These are phyloP conservation scores for Opisthocomus hoazin DNA, from an alignment of 2,113 vertebrate genomes.

Conservation along the genomic window DNA sequence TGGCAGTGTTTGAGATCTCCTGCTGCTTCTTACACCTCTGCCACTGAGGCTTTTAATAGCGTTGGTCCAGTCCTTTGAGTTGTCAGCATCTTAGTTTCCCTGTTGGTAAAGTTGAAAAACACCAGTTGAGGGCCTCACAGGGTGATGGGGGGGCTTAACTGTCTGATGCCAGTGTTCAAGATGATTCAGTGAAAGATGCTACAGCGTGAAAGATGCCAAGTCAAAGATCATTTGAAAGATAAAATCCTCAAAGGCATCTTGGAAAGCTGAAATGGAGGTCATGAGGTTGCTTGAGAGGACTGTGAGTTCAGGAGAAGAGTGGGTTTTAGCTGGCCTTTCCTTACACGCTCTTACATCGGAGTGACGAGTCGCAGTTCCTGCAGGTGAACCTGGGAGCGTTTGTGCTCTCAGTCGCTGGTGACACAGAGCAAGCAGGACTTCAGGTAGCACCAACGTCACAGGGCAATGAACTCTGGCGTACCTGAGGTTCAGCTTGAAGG, in stretches of 20 bases:
- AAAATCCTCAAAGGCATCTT: neutral
- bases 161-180: neutral
- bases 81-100: neutral
- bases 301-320: neutral
- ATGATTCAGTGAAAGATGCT: neutral
- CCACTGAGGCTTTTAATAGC: neutral
- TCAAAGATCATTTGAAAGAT: neutral
- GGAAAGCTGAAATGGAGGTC: neutral
- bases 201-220: neutral
- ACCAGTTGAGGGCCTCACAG: neutral
- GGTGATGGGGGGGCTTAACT: neutral
- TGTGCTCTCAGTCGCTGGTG: neutral
- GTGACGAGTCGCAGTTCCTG: neutral
- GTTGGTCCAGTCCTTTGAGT: neutral
- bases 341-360: neutral
- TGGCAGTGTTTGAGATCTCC: neutral
- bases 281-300: neutral
- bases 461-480: neutral
- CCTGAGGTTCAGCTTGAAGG: neutral
- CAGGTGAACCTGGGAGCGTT: neutral
- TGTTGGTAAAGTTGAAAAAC: slow-evolving; percentile 5
- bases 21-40: neutral
- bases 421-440: neutral
- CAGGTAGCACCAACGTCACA: neutral
- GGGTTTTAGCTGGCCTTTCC: neutral